Percentiles rank a stretch among this genome's conserved stretches.
phyloP scores from a whole-genome alignment of 2,888 invertebrate genomes.

The Lagria hirta region DNA sequence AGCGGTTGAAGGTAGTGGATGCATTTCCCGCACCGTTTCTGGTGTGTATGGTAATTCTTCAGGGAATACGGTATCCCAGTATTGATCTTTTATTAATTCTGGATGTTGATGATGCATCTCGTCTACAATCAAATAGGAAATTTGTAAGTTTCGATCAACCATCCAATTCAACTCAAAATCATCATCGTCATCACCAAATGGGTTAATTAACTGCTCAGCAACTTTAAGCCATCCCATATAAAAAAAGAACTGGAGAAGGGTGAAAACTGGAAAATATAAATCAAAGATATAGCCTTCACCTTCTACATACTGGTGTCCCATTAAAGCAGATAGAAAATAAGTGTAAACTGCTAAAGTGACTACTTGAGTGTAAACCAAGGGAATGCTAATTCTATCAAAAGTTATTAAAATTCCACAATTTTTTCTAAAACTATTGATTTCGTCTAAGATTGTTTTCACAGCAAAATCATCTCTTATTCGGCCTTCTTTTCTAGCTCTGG shows the following conservation, averaged over 20 bases:
- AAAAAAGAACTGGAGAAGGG: conserved; percentile 83
- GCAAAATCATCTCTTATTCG: conserved; percentile 89
- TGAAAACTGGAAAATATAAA: conserved; percentile 87
- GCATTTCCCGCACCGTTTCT: conserved; percentile 80
- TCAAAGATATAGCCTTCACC: conserved; percentile 68
- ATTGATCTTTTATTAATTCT: conserved; percentile 83
- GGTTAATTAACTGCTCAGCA: conserved; percentile 88
- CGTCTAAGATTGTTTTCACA: conserved; percentile 86
- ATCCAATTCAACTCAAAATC: conserved; percentile 93
- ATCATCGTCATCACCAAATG: conserved; percentile 89
- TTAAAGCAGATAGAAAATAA: conserved; percentile 85
- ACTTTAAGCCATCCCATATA: conserved; percentile 92
- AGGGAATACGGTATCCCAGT: conserved; percentile 90
- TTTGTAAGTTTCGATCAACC: conserved; percentile 79
- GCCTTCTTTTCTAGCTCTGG: conserved; percentile 88
- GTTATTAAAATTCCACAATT: conserved; percentile 74
- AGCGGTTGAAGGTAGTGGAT: conserved; percentile 85
- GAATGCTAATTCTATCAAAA: conserved; percentile 78
- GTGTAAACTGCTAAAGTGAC: conserved; percentile 94
- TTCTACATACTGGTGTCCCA: conserved; percentile 87
- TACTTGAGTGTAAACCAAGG: conserved; percentile 83
- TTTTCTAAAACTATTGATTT: conserved; percentile 80
- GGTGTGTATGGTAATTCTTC: conserved; percentile 85
- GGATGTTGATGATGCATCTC: conserved; percentile 95
- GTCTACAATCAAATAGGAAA: conserved; percentile 91